Evolutionary conservation across 2,113 vertebrate species (phyloP).

Genomic region (Rhinolophus sinicus): DNA sequence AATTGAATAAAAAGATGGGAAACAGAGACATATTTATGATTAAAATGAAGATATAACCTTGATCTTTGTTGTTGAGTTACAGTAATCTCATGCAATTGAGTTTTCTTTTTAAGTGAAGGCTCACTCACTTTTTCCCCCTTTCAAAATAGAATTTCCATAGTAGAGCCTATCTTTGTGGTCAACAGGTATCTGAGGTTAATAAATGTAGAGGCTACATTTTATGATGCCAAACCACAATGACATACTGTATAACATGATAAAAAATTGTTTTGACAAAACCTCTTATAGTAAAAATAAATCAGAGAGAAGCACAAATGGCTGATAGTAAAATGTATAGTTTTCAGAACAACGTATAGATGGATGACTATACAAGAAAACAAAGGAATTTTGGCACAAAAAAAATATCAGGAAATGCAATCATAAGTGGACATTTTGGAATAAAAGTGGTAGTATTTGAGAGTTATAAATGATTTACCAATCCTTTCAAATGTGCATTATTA

Average conservation of each 20-base stretch:
- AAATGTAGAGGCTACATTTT: conserved; percentile 50
- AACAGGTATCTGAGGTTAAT: conserved; percentile 75
- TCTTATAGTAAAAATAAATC: conserved; percentile 64
- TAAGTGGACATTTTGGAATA: not conserved
- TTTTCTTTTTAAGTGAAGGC: conserved; percentile 52
- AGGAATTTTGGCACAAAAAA: not conserved
- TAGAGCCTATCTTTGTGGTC: conserved; percentile 68
- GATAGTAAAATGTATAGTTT: not conserved
- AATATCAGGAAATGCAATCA: not conserved
- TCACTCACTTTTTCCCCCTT: conserved; percentile 12
- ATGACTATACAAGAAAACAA: not conserved
- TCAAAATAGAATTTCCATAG: conserved; percentile 1
- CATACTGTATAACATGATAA: conserved; percentile 33
- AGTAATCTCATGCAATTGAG: not conserved
- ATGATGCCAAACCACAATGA: conserved; percentile 68
- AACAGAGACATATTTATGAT: not conserved
- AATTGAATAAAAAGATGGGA: conserved; percentile 35
- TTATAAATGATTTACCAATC: not conserved
- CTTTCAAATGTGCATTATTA: not conserved
- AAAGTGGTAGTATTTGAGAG: not conserved
- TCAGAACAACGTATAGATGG: conserved; percentile 21
- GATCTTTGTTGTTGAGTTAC: not conserved
- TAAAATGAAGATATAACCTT: conserved; percentile 14
- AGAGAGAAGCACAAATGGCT: conserved; percentile 20
- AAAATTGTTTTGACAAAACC: conserved; percentile 15